These are phyloP conservation scores for Maniola hyperantus DNA, from an alignment of 2,888 invertebrate species.

Conservation along the genomic window DNA sequence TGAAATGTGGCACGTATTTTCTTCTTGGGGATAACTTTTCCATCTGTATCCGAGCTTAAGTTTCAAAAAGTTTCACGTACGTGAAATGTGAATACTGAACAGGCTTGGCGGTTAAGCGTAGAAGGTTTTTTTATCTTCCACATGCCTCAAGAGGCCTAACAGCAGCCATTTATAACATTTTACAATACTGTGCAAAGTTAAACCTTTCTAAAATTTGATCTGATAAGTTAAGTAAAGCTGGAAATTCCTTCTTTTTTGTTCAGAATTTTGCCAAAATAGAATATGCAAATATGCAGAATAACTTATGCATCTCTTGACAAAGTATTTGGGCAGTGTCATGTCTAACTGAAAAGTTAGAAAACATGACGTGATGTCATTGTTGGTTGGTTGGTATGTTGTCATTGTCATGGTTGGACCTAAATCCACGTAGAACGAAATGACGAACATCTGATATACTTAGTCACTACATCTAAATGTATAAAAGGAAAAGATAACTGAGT, in stretches of 20 bases:
- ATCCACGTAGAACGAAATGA: too few relatives aligned
- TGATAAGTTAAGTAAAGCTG: not conserved
- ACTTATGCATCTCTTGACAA: too few relatives aligned
- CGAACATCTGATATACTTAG: too few relatives aligned
- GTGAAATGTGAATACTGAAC: conserved; percentile 12
- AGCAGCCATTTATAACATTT: conserved; percentile 16
- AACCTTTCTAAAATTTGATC: conserved; percentile 3
- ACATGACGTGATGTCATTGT: too few relatives aligned
- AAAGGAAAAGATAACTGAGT: too few relatives aligned
- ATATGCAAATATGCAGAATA: too few relatives aligned
- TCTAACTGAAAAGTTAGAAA: too few relatives aligned
- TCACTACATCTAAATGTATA: too few relatives aligned
- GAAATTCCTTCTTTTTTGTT: not conserved
- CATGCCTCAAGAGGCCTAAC: conserved; percentile 14
- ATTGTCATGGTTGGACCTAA: too few relatives aligned
- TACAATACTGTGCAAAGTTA: conserved; percentile 9
- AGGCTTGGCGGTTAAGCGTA: conserved; percentile 1
- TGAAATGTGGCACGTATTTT: conserved; percentile 8
- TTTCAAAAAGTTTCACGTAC: conserved; percentile 14
- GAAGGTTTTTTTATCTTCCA: conserved; percentile 17
- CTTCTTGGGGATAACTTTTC: conserved; percentile 11
- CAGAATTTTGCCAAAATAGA: too few relatives aligned
- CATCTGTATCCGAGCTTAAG: conserved; percentile 11
- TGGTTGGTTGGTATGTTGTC: too few relatives aligned
- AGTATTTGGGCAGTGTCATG: too few relatives aligned